These are phyloP conservation scores for Nycticryphes semicollaris DNA, from an alignment of 2,113 vertebrate species.

Conservation along the genomic window DNA sequence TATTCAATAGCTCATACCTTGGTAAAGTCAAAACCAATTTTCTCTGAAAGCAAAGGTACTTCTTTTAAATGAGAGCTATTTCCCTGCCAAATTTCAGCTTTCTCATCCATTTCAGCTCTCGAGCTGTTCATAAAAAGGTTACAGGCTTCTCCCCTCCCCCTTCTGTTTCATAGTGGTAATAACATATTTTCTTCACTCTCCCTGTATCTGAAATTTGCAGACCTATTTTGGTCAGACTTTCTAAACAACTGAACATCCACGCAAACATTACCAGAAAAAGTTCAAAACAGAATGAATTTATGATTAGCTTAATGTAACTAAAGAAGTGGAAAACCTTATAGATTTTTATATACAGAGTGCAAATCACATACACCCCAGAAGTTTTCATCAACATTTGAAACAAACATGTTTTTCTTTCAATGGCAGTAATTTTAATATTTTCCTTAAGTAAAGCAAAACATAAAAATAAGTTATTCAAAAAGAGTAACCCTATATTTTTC, in stretches of 20 bases:
- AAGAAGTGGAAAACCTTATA: neutral
- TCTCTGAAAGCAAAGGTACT: neutral
- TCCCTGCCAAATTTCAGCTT: neutral
- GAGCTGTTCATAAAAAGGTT: neutral
- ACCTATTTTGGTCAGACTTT: neutral
- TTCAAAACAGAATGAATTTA: neutral
- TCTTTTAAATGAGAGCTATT: slow-evolving; percentile 27
- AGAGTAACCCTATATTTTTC: fast-evolving
- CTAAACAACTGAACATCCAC: neutral
- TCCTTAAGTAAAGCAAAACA: neutral
- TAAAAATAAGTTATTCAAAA: neutral
- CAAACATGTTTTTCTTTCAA: neutral
- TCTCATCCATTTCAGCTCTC: neutral
- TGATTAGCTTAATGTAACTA: neutral
- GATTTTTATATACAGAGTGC: neutral
- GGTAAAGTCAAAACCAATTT: slow-evolving; percentile 6
- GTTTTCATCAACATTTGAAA: neutral
- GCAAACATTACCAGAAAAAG: neutral
- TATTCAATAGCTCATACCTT: neutral
- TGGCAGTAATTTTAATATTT: neutral
- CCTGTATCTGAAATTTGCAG: neutral
- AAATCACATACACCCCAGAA: neutral
- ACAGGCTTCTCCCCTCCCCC: neutral
- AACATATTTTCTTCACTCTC: neutral
- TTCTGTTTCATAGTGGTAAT: neutral